phyloP scores from a whole-genome alignment of 2,113 vertebrate species.

The Melanerpes formicivorus region DNA sequence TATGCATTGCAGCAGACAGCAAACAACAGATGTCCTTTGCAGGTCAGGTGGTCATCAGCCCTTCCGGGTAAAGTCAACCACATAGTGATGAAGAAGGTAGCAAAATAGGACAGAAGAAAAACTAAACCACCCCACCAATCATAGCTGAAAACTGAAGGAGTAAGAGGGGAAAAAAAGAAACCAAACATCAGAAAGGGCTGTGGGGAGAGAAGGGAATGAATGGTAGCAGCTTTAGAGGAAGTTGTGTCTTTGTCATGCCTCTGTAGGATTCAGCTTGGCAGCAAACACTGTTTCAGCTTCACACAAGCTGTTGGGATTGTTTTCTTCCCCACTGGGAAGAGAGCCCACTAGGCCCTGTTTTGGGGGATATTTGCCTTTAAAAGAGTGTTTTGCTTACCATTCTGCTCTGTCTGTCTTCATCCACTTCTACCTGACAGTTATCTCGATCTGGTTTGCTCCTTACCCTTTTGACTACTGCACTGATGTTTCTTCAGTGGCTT shows the following conservation, averaged over 20 bases:
- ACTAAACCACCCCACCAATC: not conserved
- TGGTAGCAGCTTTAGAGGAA: not conserved
- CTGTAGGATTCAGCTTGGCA: not conserved
- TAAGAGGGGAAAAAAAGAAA: not conserved
- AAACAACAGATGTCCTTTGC: not conserved
- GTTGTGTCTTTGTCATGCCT: rapidly evolving
- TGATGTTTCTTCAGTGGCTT: not conserved
- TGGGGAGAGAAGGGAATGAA: not conserved
- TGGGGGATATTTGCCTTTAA: not conserved
- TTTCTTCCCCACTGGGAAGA: not conserved
- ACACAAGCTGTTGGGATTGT: not conserved
- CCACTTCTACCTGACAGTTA: not conserved
- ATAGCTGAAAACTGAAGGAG: not conserved
- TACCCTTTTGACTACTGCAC: not conserved
- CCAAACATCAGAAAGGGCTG: not conserved
- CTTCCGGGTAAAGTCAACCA: not conserved
- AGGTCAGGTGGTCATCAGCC: not conserved
- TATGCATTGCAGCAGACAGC: not conserved
- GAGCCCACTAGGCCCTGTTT: not conserved
- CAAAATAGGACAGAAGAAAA: not conserved
- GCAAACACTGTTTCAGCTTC: not conserved
- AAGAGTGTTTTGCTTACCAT: not conserved
- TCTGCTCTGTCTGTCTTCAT: not conserved
- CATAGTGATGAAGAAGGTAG: not conserved
- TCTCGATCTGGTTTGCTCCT: not conserved